Evolutionary conservation across 2,888 invertebrate genomes (phyloP).

Genomic region (Hemicrepidius hirtus): DNA sequence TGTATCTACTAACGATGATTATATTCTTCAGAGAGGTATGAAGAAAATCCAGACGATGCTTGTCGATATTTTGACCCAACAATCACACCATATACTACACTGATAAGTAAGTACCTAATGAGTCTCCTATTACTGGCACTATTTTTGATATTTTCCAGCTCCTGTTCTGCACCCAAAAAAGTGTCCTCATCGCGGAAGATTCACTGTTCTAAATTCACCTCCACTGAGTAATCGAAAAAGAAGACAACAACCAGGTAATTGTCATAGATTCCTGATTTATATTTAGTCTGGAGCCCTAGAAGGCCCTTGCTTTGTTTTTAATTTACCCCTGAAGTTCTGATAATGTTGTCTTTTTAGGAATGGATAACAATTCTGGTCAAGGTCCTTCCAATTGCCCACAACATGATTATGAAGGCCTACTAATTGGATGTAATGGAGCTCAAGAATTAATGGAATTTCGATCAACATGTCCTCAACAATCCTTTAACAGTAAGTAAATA

Average conservation of each 20-base stretch:
- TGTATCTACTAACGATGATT: background rate
- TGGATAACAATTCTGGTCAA: constrained; percentile 41
- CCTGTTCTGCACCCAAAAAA: constrained; percentile 77
- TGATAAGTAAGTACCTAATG: constrained; percentile 77
- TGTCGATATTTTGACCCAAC: constrained; percentile 76
- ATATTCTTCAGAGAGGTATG: constrained; percentile 66
- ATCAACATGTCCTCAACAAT: constrained; percentile 73
- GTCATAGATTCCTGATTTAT: too few species aligned
- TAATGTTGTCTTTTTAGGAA: constrained; percentile 6
- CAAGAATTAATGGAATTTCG: constrained; percentile 78
- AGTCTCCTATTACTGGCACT: constrained; percentile 5
- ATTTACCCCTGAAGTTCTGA: background rate
- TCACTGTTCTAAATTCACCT: constrained; percentile 73
- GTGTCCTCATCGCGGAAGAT: constrained; percentile 82
- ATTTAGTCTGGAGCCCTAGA: too few species aligned
- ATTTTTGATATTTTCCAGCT: constrained; percentile 72
- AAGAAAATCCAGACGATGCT: constrained; percentile 80
- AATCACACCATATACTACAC: constrained; percentile 76
- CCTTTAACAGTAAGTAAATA: constrained; percentile 73
- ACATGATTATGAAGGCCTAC: constrained; percentile 75
- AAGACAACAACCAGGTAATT: constrained; percentile 73
- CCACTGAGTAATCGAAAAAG: constrained; percentile 70
- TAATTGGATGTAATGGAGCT: constrained; percentile 76
- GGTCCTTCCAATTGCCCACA: constrained; percentile 71
- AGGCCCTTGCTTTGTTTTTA: too few species aligned